Evolutionary conservation across 1,140 invertebrate genomes (phyloP), one percentile per base, ranked within the genome.

Genomic region (Tachypleus tridentatus): DNA sequence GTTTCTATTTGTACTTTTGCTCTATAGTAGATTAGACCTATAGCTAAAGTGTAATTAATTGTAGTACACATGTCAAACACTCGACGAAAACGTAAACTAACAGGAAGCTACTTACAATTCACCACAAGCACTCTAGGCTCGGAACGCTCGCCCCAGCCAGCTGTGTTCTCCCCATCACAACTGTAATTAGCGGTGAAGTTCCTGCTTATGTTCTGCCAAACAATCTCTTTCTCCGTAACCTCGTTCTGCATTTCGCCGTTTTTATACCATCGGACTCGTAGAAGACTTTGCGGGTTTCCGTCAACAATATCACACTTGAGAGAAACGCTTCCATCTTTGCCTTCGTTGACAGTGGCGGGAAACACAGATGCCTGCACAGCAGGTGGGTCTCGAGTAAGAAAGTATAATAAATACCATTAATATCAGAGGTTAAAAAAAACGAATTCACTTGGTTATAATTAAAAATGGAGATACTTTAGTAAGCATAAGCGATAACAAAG

Each of bases 101-200:
- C 87, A 91, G 73, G 88, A 82, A 61, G 91, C 87, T 59, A 86
- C 77, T 7, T 93, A 80, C 69, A 89, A 84, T 7, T 84, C 84
- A 91, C 87, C 59, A 86, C 77, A 7, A 93, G 80, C 69, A 89
- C 84, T 7, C 84, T 84, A 62, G 84, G 83, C 48, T 82, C 78
- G 5, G 89, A 91, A 66, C 84, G 78, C 8, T 82, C 81, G 51
- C 90, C 89, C 87, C 88, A 92, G 8, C 89, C 91, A n/a, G 90
- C 90, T 9, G 83, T 82, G 77, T 93, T 93, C 72, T 84, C 85
- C 3, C 89, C 91, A 72, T 88, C 84, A 75, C 92, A 94, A 0
- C 89, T 89, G 76, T 92, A 94, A 76, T 93, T 93, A n/a, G 91
- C 92, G 67, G 92, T 88, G 74, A 93, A 91, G 60, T 83, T 85